Evolutionary conservation across 2,888 invertebrate genomes (phyloP).

Genomic region (Melinopterus prodromus): DNA sequence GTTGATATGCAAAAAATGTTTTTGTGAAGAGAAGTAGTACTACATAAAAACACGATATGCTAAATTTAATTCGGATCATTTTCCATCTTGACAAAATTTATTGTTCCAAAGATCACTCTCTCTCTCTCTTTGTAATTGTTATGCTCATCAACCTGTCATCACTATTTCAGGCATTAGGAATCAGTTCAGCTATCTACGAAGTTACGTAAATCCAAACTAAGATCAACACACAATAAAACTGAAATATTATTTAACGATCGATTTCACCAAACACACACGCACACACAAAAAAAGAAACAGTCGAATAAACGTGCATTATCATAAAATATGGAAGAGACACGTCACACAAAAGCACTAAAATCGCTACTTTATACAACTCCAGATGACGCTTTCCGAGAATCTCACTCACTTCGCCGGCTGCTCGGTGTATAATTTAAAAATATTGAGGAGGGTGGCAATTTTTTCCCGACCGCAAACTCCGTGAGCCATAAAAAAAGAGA

Average conservation of each 20-base stretch:
- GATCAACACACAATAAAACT: neutral
- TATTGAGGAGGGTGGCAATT: conserved; percentile 30
- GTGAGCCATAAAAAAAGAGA: conserved; percentile 18
- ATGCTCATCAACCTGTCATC: too few species aligned
- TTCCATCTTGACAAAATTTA: too few species aligned
- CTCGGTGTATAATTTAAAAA: conserved; percentile 34
- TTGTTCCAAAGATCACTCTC: too few species aligned
- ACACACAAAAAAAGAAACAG: neutral
- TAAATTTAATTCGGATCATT: too few species aligned
- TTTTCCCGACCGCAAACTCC: conserved; percentile 33
- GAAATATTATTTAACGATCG: neutral
- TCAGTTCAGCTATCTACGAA: neutral
- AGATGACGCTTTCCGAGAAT: conserved; percentile 32
- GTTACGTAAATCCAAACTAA: neutral
- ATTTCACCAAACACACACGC: neutral
- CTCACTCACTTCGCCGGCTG: conserved; percentile 22
- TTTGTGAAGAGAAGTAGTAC: too few species aligned
- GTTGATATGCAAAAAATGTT: too few species aligned
- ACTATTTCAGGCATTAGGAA: neutral
- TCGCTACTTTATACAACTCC: conserved; percentile 30
- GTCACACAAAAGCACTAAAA: conserved; percentile 13
- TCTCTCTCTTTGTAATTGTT: too few species aligned
- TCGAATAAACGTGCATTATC: neutral
- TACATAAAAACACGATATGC: too few species aligned
- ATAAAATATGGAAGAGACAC: neutral